A percentile compares a stretch with the other conserved stretches of the same genome.
Conservation (phyloP, 2,113 vertebrate species). For the Syngnathoides biaculeatus region DNA sequence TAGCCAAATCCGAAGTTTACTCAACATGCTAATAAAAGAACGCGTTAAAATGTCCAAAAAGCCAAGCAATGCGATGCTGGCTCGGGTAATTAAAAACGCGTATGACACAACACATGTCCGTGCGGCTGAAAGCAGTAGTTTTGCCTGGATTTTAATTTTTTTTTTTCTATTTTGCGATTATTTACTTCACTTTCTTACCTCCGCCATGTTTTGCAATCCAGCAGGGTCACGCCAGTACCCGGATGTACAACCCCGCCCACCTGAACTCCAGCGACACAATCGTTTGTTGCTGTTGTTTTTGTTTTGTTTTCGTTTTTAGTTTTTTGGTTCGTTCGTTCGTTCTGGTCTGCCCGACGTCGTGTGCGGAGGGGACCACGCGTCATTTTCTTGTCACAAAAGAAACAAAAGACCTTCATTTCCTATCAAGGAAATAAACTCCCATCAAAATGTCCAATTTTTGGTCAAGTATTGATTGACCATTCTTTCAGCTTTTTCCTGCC, state of each 20-base stretch:
- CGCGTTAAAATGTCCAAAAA: not conserved
- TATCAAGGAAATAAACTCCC: not conserved
- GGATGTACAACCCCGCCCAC: conserved; percentile 66
- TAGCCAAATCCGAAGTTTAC: conserved; percentile 67
- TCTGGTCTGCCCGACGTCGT: not conserved
- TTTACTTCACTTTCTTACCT: conserved; percentile 76
- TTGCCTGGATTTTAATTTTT: not conserved
- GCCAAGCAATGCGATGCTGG: not conserved
- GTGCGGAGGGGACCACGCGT: not conserved
- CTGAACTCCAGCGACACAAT: conserved; percentile 6
- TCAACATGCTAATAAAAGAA: conserved; percentile 44
- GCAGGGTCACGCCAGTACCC: conserved; percentile 68
- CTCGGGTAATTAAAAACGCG: not conserved
- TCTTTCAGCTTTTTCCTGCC: too few species aligned
- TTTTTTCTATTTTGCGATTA: conserved; percentile 48
- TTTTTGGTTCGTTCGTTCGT: too few species aligned
- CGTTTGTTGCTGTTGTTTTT: too few species aligned
- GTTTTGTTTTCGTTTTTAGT: too few species aligned
- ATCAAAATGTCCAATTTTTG: too few species aligned
- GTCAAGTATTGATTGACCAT: not conserved
- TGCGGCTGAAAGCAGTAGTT: not conserved
- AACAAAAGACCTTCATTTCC: not conserved
- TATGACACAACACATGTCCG: not conserved
- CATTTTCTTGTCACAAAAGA: not conserved
- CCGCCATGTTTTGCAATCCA: conserved; percentile 77